A percentile compares a stretch with the other conserved stretches of the same genome.
Conservation (phyloP, 1,140 invertebrate species). For the Artemia franciscana region DNA sequence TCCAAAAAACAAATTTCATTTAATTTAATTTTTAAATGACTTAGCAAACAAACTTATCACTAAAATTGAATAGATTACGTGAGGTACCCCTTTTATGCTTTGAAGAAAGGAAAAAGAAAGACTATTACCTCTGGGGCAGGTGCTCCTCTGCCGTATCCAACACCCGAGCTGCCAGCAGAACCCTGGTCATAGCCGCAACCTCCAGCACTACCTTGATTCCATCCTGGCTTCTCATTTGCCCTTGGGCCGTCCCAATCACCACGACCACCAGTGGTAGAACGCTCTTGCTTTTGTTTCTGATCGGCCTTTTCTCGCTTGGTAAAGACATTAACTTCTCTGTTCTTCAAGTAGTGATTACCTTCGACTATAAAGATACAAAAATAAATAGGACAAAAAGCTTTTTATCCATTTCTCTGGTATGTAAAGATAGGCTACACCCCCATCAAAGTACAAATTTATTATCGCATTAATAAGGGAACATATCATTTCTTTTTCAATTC, state of each 20-base stretch:
- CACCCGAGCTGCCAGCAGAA: constrained; percentile 14
- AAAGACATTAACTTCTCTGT: constrained; percentile 44
- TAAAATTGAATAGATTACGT: too few species aligned
- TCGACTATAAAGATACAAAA: constrained; percentile 27
- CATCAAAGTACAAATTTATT: background rate
- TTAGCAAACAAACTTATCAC: too few species aligned
- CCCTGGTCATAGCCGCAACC: constrained; percentile 13
- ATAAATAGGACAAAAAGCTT: background rate
- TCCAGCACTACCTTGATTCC: constrained; percentile 16
- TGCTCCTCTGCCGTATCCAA: constrained; percentile 13
- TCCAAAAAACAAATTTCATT: too few species aligned
- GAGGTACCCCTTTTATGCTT: too few species aligned
- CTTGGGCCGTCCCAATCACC: constrained; percentile 11
- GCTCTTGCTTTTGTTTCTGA: constrained; percentile 25
- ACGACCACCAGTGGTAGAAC: constrained; percentile 12
- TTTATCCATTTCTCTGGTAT: constrained; percentile 12
- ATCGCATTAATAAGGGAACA: constrained; percentile 1
- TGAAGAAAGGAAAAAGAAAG: too few species aligned
- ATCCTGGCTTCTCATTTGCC: constrained; percentile 11
- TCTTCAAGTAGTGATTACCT: constrained; percentile 42
- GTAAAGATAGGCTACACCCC: background rate
- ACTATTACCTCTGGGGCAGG: too few species aligned
- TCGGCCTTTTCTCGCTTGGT: constrained; percentile 41
- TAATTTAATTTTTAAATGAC: too few species aligned
- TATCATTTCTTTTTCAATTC: too few species aligned